phyloP scores from a whole-genome alignment of 37 sponge, comb jelly and placozoan species.

The Axinella damicornis region DNA sequence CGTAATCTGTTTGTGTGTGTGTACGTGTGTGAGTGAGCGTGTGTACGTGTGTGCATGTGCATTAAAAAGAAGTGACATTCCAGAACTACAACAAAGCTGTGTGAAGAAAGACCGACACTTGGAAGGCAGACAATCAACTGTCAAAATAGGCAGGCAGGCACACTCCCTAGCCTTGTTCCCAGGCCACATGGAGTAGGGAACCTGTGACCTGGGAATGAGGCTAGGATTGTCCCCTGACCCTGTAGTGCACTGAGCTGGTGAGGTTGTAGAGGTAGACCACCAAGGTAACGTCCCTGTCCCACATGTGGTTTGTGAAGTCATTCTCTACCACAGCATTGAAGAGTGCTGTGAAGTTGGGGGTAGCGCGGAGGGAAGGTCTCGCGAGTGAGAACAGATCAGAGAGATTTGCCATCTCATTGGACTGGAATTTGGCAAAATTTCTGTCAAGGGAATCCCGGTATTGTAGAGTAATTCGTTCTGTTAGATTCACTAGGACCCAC shows the following conservation, averaged over 20 bases:
- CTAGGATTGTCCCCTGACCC: not conserved
- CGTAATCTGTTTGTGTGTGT: constrained; percentile 43
- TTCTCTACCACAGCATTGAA: not conserved
- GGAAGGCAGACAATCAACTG: too few relatives aligned
- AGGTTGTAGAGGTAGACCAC: constrained; percentile 53
- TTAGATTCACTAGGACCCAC: constrained; percentile 34
- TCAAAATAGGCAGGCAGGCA: too few relatives aligned
- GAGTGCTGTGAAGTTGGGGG: constrained; percentile 38
- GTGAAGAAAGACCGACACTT: too few relatives aligned
- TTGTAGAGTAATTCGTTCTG: constrained; percentile 8
- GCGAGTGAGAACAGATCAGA: constrained; percentile 43
- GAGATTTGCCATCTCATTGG: not conserved
- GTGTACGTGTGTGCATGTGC: not conserved
- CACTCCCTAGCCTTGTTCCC: too few relatives aligned
- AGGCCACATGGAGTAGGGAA: too few relatives aligned
- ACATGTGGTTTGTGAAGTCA: constrained; percentile 54
- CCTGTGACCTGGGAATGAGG: too few relatives aligned
- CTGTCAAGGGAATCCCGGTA: not conserved
- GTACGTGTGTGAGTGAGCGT: not conserved
- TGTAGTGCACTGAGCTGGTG: not conserved
- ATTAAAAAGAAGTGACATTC: not conserved
- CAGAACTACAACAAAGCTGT: too few relatives aligned
- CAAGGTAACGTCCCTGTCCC: constrained; percentile 70
- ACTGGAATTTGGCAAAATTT: not conserved
- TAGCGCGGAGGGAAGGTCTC: constrained; percentile 6